Evolutionary conservation across 2,888 invertebrate species (phyloP), one percentile per base, ranked within the genome.

Genomic region (Carabus problematicus): DNA sequence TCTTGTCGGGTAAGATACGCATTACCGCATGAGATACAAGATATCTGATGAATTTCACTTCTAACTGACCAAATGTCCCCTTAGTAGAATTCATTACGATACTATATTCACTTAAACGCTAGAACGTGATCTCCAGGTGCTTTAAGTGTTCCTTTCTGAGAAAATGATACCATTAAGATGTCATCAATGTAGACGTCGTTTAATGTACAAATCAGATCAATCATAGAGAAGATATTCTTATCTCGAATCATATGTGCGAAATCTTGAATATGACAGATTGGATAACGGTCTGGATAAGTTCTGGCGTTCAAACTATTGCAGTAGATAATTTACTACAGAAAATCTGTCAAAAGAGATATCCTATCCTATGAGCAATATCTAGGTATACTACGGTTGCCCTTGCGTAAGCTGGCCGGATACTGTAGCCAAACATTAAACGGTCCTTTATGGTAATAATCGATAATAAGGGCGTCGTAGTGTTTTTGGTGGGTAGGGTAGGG

Each of bases 281-380:
- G 79, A 83, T 82, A 70, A 82, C 82, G 4, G 79, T 80, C 72
- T 77, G 80, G 78, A 83, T 84, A 76, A 83, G 84, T 77, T 78
- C 79, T 71, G 0, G 74, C 75, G 58, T 80, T 81, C 0, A 81
- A 70, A 2, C 12, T n/a, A n/a, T n/a, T n/a, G n/a, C n/a, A n/a
- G n/a, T n/a, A 29, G 29, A 29, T 29, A 2, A 29, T 29, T 29
- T 29, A 29, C 2, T 29, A 29, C 3, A 29, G 29, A 29, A 29
- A 29, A 29, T 29, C 29, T 6, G 29, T 6, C 29, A 29, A 29
- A n/a, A 6, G 29, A 29, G 29, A 29, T 29, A 29, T 29, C 29
- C 29, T 29, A 29, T 29, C 29, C 29, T 29, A 3, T 29, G 29
- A 29, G 29, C 29, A 29, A 29, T 29, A 6, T 29, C 29, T 29